A percentile compares a stretch with the other conserved stretches of the same genome.
phyloP scores from a whole-genome alignment of 2,113 vertebrate species.

The Aptenodytes forsteri region DNA sequence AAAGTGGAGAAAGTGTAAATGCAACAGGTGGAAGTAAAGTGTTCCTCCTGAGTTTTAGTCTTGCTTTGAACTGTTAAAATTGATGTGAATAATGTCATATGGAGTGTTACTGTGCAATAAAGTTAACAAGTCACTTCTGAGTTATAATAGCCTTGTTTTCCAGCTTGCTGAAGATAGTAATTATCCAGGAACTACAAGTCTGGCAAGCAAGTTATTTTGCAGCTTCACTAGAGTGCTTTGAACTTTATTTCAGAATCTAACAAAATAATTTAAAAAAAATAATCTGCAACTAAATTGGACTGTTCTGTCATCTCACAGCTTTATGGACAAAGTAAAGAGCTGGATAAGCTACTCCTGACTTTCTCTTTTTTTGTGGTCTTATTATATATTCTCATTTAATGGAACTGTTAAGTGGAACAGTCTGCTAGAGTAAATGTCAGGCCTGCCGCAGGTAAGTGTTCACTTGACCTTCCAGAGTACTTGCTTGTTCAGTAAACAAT shows the following conservation, averaged over 20 bases:
- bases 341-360: not conserved
- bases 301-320: not conserved
- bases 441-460: not conserved
- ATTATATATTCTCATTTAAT: not conserved
- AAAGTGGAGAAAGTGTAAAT: not conserved
- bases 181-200: not conserved
- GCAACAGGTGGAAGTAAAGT: not conserved
- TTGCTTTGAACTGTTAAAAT: not conserved
- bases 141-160: not conserved
- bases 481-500: not conserved
- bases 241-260: not conserved
- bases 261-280: not conserved
- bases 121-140: not conserved
- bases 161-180: not conserved
- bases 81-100: not conserved
- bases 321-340: not conserved
- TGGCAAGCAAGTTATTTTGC: not conserved
- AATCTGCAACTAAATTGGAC: not conserved
- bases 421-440: not conserved
- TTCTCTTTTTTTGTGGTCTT: not conserved
- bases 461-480: not conserved
- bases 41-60: not conserved
- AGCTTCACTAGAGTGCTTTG: not conserved
- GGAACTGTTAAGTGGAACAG: not conserved
- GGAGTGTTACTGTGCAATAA: not conserved